Base-by-base conservation (phyloP, 2,113 vertebrate genomes). In the Gallinago undulata region DNA sequence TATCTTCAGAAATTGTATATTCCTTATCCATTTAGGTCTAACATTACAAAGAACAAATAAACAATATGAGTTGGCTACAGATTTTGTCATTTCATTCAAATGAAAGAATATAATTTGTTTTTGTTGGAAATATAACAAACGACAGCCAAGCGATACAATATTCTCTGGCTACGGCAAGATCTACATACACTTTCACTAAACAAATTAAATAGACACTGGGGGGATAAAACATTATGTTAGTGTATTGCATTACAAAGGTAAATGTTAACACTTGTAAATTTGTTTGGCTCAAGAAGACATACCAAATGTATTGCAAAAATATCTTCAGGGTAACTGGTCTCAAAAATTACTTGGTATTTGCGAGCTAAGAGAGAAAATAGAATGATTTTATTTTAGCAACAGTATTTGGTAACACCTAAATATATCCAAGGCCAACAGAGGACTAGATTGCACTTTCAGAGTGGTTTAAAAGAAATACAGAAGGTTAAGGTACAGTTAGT, bases 361-460 rank as follows among this genome's bases (percentile, higher is more conserved):
- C 3, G 1, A 76, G 48, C 35, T 23, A 60, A 88, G 62, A 43
- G n/a, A 93, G 84, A 96, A 97, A 94, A 73, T 6, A 95, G 59
- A 93, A 84, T 41, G 3, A 39, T 33, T 89, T 83, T 74, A 73
- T 92, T 93, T 90, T 83, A 96, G 73, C 33, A 43, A 57, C 7
- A 17, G 11, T 62, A 43, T 57, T 87, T 82, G 77, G 56, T 87
- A 76, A 41, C 57, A 81, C 31, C 3, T 45, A 87, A 72, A 83
- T 60, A 77, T 80, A 86, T 10, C 45, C 82, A 96, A 96, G 92
- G 86, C 78, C 57, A 95, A 69, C 1, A 22, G 63, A 88, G 5
- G 73, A 73, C 78, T 91, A 50, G 63, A 78, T 97, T 97, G 97
- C 84, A n/a, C 33, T 53, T 84, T 67, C 84, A 90, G 73, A 95